These are phyloP conservation scores for Arnoldichthys spilopterus DNA, from an alignment of 2,797 vertebrate genomes.

Conservation along the genomic window DNA sequence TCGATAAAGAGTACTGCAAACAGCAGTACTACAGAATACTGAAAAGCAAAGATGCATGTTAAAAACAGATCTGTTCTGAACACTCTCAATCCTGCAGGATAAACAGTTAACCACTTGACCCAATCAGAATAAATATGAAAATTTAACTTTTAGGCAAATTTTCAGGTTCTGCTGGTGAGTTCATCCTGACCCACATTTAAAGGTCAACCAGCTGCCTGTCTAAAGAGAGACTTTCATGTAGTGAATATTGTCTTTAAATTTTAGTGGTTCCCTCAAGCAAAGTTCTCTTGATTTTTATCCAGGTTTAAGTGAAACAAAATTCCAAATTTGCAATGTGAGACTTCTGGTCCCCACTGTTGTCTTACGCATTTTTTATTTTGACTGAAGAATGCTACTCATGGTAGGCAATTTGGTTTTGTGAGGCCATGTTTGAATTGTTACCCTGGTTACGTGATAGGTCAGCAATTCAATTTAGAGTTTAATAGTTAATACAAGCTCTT, in stretches of 20 bases:
- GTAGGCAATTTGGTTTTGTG: neutral
- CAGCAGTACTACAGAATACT: neutral
- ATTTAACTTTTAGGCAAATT: neutral
- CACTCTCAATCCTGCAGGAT: neutral
- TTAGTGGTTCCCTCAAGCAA: too few relatives aligned
- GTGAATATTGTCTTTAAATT: too few relatives aligned
- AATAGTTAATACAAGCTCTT: neutral
- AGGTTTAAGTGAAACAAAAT: too few relatives aligned
- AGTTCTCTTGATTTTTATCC: too few relatives aligned
- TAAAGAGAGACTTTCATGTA: too few relatives aligned
- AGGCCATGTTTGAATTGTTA: neutral
- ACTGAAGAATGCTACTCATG: neutral
- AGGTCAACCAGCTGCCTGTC: too few relatives aligned
- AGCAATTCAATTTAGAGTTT: neutral
- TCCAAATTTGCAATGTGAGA: too few relatives aligned
- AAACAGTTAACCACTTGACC: neutral
- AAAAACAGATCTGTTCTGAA: neutral
- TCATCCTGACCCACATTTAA: too few relatives aligned
- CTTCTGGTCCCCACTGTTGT: too few relatives aligned
- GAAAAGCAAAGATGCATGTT: slow-evolving; percentile 1
- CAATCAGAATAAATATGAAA: neutral
- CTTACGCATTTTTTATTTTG: neutral
- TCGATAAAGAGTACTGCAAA: slow-evolving; percentile 10
- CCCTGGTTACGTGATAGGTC: neutral
- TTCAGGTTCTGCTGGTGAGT: neutral